Percentiles rank a stretch among this genome's conserved stretches.
phyloP scores from a whole-genome alignment of 1,140 invertebrate genomes.

The Ridgeia piscesae region DNA sequence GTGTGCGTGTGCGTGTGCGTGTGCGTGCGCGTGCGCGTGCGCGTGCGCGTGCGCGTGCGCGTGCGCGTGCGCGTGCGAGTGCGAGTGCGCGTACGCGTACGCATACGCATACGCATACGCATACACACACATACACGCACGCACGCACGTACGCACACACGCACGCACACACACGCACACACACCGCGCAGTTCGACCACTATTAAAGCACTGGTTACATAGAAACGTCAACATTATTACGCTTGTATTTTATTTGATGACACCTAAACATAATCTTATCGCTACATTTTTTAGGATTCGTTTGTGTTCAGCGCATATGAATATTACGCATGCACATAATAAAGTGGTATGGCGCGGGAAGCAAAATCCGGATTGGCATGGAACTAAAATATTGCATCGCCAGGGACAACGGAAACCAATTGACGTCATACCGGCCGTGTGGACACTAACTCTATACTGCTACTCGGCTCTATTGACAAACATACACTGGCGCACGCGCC shows the following conservation, averaged over 20 bases:
- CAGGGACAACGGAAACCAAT: neutral
- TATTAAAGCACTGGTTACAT: no score
- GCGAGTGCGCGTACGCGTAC: neutral
- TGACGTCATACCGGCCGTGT: neutral
- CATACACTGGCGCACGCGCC: no score
- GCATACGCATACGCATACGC: constrained; percentile 9
- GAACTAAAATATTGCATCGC: neutral
- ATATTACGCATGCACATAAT: neutral
- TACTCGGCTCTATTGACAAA: no score
- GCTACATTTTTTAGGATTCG: neutral
- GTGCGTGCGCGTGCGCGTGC: neutral
- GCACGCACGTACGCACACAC: constrained; percentile 2
- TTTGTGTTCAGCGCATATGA: neutral
- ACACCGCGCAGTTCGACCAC: no score
- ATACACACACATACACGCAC: neutral
- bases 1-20: no score
- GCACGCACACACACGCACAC: no score
- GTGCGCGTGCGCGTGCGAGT: no score
- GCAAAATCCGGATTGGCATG: neutral
- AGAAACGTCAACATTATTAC: neutral
- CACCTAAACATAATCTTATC: neutral
- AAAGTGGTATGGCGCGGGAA: neutral
- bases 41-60: neutral
- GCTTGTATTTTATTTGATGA: neutral
- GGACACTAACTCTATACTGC: no score